Conservation (phyloP, 2,113 vertebrate genomes). For the Scytalopus superciliaris region DNA sequence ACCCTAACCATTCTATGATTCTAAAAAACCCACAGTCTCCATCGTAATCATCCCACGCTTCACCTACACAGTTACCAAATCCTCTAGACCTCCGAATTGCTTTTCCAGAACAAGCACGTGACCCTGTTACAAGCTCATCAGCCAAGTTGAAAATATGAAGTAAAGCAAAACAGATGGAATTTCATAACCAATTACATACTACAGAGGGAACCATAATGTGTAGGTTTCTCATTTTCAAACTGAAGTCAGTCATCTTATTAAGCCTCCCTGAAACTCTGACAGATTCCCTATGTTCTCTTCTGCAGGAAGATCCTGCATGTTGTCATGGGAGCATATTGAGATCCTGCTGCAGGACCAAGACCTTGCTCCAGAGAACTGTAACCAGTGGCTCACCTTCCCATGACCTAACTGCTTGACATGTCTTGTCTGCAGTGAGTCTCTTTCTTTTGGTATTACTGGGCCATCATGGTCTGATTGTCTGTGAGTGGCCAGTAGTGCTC, state of each 20-base stretch:
- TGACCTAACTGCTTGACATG: not conserved
- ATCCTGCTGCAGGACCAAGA: not conserved
- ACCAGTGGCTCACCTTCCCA: not conserved
- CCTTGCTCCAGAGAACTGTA: not conserved
- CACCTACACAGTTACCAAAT: not conserved
- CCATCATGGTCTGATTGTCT: not conserved
- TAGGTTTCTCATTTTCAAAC: slow-evolving; percentile 1
- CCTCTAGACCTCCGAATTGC: not conserved
- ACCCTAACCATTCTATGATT: not conserved
- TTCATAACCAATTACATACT: slow-evolving; percentile 43
- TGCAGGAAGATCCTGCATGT: not conserved
- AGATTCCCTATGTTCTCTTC: not conserved
- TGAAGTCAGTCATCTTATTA: not conserved
- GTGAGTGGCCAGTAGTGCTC: not conserved
- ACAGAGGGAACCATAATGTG: not conserved
- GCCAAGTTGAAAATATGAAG: not conserved
- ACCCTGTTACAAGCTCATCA: not conserved
- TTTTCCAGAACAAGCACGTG: not conserved
- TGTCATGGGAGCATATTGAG: not conserved
- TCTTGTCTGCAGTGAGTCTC: not conserved
- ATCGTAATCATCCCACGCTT: not conserved
- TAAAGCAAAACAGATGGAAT: slow-evolving; percentile 54
- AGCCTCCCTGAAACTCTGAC: not conserved
- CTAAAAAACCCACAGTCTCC: not conserved
- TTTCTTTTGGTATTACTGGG: not conserved